Evolutionary conservation across 2,113 vertebrate species (phyloP), one percentile per base, ranked within the genome.

Genomic region (Gobiocypris rarus): DNA sequence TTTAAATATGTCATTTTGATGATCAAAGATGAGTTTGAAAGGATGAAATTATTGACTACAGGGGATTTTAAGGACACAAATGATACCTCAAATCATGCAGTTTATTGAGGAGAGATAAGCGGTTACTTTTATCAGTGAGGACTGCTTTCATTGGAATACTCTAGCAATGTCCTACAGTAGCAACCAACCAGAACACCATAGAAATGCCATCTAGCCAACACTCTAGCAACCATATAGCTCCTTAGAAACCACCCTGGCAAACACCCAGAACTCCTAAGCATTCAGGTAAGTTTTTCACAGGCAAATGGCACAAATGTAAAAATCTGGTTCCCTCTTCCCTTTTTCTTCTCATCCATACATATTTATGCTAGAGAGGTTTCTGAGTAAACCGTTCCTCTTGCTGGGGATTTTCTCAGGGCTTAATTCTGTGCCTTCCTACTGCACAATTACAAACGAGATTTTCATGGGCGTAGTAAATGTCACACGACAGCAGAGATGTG

Each of bases 391-490:
- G 65, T 70, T 79, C 78, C n/a, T 74, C 45, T 74, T 78, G 65
- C 83, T 86, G 17, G 79, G 58, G 48, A 84, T 71, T 59, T 79
- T 86, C 80, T 85, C 78, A 80, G 67, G 54, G 73, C 86, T 89
- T 87, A 86, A 85, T 84, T 89, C 86, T 75, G 63, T 56, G 63
- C 65, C 19, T 69, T 34, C 65, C 22, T 41, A 4, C 65, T 5
- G 22, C 69, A 71, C 69, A 45, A 45, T 71, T 71, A 71, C 41
- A 22, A 69, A 71, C 24, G 22, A 45, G 69, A 71, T 71, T 71
- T 71, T 78, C 69, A 45, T 24, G 41, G 69, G 69, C n/a, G n/a
- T 24, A n/a, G 69, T 45, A 71, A 45, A 71, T 71, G 69, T 71
- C 69, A 45, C 13, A 45, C 41, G n/a, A 45, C 69, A 45, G 69